phyloP scores from a whole-genome alignment of 2,888 invertebrate species.

The Euspilapteryx auroguttella region DNA sequence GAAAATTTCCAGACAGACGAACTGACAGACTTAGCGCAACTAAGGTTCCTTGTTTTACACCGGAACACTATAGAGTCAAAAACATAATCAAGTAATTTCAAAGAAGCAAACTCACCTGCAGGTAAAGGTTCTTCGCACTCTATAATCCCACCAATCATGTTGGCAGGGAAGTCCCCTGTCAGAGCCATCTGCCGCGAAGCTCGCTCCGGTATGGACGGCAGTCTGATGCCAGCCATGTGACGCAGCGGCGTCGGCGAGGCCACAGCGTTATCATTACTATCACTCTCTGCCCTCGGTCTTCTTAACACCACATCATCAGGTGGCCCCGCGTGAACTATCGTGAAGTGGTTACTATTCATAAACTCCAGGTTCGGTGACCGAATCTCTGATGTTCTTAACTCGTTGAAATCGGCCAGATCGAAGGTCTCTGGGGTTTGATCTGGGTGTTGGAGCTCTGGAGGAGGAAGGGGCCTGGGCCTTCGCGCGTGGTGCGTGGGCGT shows the following conservation, averaged over 20 bases:
- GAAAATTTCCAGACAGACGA: no score
- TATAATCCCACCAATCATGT: conserved; percentile 58
- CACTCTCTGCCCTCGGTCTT: conserved; percentile 35
- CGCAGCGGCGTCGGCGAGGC: conserved; percentile 65
- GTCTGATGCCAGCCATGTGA: conserved; percentile 72
- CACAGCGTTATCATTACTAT: conserved; percentile 45
- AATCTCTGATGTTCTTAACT: conserved; percentile 51
- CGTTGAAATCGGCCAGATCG: conserved; percentile 51
- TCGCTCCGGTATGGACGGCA: conserved; percentile 82
- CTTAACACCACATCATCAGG: conserved; percentile 51
- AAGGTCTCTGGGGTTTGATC: conserved; percentile 46
- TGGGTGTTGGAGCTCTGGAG: conserved; percentile 56
- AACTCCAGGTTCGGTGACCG: conserved; percentile 58
- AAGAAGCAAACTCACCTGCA: no score
- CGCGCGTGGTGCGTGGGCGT: conserved; percentile 86
- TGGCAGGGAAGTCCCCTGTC: conserved; percentile 55
- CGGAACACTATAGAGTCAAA: no score
- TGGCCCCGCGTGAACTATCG: conserved; percentile 52
- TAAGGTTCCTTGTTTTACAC: no score
- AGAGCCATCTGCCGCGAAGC: conserved; percentile 59
- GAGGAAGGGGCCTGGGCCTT: conserved; percentile 63
- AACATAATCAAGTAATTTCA: no score
- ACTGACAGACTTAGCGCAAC: no score
- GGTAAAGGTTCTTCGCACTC: conserved; percentile 83
- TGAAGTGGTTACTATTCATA: conserved; percentile 59